Percentiles rank a stretch among this genome's conserved stretches.
Conservation (phyloP, 2,797 vertebrate genomes). For the Phylloscopus collybita region DNA sequence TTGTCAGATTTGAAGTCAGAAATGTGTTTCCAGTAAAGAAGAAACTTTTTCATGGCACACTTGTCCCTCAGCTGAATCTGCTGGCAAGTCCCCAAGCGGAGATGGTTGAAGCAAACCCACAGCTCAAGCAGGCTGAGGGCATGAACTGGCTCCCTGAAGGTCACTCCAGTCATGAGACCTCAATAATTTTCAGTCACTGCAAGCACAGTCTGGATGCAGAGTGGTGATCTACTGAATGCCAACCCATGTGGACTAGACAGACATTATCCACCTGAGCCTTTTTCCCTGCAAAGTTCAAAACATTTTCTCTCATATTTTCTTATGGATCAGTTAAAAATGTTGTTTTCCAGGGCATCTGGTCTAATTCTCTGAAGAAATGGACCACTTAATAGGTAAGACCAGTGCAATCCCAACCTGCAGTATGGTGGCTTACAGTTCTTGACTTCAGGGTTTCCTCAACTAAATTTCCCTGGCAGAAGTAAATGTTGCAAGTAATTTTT, state of each 20-base stretch:
- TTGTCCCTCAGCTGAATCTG: neutral
- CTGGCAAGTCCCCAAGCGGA: neutral
- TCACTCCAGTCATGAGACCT: conserved; percentile 1
- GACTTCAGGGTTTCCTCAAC: conserved; percentile 2
- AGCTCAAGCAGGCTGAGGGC: neutral
- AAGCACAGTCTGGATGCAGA: neutral
- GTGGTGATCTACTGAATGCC: neutral
- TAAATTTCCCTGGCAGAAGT: conserved; percentile 13
- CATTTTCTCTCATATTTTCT: neutral
- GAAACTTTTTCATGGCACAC: neutral
- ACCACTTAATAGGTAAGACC: neutral
- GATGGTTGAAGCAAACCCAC: neutral
- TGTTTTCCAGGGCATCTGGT: neutral
- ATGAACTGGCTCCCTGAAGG: neutral
- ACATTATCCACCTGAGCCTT: neutral
- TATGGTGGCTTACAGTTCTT: neutral
- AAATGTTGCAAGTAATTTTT: conserved; percentile 53
- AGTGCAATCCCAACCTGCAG: neutral
- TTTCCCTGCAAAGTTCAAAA: neutral
- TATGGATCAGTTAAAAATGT: neutral
- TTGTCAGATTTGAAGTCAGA: neutral
- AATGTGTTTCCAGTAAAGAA: neutral
- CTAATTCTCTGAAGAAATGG: neutral
- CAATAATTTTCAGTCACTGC: neutral
- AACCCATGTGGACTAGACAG: neutral